phyloP scores from a whole-genome alignment of 2,888 invertebrate genomes.

The Steromphala cineraria region DNA sequence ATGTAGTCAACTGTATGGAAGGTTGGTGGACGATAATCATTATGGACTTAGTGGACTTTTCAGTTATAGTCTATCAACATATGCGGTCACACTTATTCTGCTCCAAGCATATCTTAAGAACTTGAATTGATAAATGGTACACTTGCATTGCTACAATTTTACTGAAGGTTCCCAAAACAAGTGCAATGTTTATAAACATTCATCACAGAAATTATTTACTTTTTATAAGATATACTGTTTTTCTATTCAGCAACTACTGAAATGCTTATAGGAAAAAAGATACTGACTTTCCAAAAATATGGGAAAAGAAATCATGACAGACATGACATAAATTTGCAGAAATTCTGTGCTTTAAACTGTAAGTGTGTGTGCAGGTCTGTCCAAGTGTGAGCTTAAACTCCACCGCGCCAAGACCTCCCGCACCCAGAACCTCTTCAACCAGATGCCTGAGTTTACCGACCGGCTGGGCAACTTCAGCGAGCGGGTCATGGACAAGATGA shows the following conservation, averaged over 20 bases:
- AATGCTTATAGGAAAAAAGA: too few species aligned
- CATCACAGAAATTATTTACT: too few species aligned
- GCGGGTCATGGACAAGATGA: not conserved
- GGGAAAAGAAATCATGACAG: not conserved
- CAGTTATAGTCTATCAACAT: not conserved
- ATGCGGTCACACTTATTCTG: too few species aligned
- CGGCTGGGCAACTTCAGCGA: not conserved
- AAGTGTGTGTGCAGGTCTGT: conserved; percentile 18
- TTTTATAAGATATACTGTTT: too few species aligned
- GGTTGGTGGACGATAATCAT: conserved; percentile 16
- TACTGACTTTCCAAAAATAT: too few species aligned
- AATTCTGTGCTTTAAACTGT: not conserved
- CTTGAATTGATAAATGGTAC: too few species aligned
- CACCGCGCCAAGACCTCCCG: conserved; percentile 14
- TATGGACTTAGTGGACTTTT: too few species aligned
- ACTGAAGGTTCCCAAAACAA: too few species aligned
- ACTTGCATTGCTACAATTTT: too few species aligned
- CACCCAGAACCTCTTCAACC: conserved; percentile 21
- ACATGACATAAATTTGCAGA: not conserved
- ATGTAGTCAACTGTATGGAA: conserved; percentile 30
- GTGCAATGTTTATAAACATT: too few species aligned
- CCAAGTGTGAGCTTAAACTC: conserved; percentile 21
- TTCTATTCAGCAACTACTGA: too few species aligned
- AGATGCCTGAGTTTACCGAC: conserved; percentile 5
- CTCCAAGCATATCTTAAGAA: too few species aligned